A percentile compares a stretch with the other conserved stretches of the same genome.
phyloP scores from a whole-genome alignment of 2,797 vertebrate species.

The Trematomus bernacchii region DNA sequence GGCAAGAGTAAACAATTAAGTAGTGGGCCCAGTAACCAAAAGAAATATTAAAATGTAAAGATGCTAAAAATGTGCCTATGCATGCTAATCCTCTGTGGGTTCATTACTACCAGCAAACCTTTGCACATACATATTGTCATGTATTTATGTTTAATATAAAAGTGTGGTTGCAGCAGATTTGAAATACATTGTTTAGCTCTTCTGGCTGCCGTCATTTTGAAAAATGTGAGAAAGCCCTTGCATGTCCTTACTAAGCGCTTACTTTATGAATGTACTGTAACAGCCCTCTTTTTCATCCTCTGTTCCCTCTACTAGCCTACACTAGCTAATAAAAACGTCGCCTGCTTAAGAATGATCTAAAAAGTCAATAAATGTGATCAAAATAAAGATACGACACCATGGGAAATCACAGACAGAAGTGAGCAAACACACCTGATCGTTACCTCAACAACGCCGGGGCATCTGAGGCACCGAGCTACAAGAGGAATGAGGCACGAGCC shows the following conservation, averaged over 20 bases:
- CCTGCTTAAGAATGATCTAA: constrained; percentile 22
- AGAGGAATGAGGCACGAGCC: constrained; percentile 68
- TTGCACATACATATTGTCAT: not conserved
- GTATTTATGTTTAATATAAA: constrained; percentile 6
- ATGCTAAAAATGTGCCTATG: not conserved
- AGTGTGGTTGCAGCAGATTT: constrained; percentile 9
- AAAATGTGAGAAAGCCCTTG: constrained; percentile 35
- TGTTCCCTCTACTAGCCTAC: constrained; percentile 4
- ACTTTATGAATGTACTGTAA: constrained; percentile 1
- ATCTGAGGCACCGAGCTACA: constrained; percentile 60
- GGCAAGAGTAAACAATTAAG: not conserved
- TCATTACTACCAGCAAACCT: not conserved
- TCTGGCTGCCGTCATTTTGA: not conserved
- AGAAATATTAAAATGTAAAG: not conserved
- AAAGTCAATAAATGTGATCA: constrained; percentile 60
- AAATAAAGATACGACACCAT: constrained; percentile 58
- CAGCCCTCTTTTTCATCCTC: not conserved
- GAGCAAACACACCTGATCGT: constrained; percentile 61
- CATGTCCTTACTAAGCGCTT: constrained; percentile 10
- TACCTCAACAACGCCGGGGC: constrained; percentile 62
- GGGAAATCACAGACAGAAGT: constrained; percentile 61
- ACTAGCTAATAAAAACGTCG: constrained; percentile 39
- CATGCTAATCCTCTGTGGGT: not conserved
- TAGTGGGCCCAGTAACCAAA: constrained; percentile 5
- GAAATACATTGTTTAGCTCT: not conserved